Conservation (phyloP, 2,113 vertebrate genomes). For the Ochotona curzoniae region DNA sequence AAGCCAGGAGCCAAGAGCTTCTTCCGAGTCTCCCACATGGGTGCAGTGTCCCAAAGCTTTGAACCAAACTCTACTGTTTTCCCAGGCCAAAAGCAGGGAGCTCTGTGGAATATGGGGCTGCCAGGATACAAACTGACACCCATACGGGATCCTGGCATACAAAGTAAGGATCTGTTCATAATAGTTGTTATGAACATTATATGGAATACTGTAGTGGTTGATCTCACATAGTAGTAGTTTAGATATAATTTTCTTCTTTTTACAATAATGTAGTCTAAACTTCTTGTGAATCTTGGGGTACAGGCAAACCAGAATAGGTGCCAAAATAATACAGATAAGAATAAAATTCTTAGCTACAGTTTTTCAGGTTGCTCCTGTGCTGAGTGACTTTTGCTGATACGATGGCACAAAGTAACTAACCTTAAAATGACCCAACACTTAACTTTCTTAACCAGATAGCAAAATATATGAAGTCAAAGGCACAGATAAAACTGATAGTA, state of each 20-base stretch:
- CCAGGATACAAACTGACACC: no score
- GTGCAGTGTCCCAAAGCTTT: no score
- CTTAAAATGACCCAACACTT: conserved; percentile 52
- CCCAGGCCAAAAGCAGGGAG: no score
- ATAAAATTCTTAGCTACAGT: conserved; percentile 11
- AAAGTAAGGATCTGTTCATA: no score
- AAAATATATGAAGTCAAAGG: conserved; percentile 23
- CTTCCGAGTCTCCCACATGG: no score
- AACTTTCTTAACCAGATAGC: neutral
- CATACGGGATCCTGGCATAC: no score
- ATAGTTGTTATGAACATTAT: conserved; percentile 4
- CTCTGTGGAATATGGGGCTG: no score
- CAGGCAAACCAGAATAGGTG: neutral
- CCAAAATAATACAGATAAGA: neutral
- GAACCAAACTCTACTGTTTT: no score
- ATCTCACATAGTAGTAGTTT: neutral
- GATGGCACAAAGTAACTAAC: conserved; percentile 34
- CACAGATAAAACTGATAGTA: neutral
- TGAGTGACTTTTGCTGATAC: conserved; percentile 18
- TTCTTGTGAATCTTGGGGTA: neutral
- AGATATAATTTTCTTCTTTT: conserved; percentile 29
- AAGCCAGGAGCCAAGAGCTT: no score
- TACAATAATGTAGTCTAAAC: neutral
- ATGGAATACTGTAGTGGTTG: neutral
- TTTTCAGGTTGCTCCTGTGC: neutral